Base-by-base conservation (phyloP, 2,888 invertebrate species). In the Drosophila anomalata region DNA sequence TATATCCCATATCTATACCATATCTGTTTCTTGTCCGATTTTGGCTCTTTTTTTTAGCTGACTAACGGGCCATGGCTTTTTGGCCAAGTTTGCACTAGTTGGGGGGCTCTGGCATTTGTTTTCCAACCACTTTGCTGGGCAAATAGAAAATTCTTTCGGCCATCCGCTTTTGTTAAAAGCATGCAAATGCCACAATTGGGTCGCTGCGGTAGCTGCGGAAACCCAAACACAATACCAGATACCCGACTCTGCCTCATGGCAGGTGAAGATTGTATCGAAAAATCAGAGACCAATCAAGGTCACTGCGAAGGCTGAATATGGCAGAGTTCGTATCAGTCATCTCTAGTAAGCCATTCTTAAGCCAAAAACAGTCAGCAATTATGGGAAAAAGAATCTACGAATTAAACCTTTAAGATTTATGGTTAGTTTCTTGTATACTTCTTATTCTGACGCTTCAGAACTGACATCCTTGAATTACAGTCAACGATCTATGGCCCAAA, bases 11-110 rank as follows among this genome's bases (percentile, higher is more conserved):
- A 14, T 54, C 24, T 53, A 63, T 41, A 3, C 47, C 17, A 41
- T 54, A 36, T 58, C 53, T 46, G 39, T 52, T 26, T 26, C 22
- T 31, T 58, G 52, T 48, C 48, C 12, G 39, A 33, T 29, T 33
- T 12, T 36, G 14, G 31, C 50, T 17, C 17, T 24, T 24, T 24
- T 7, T 7, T 26, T 50, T 75, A 67, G 73, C 77, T 71, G 86
- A 79, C 78, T 88, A 82, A 87, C 82, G 82, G 86, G 60, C 20
- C 57, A 29, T 55, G 55, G 68, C 79, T 80, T 76, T 76, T 71
- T 59, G 66, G 74, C 77, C 54, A 55, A 77, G 71, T 78, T 78
- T 72, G 73, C 77, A 80, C 48, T 41, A 53, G 46, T 57, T 66
- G 47, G 17, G 1, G 17, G 17, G 51, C 51, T 57, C 41, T 20